phyloP scores from a whole-genome alignment of 2,797 vertebrate genomes.

The Scolopax rusticola region DNA sequence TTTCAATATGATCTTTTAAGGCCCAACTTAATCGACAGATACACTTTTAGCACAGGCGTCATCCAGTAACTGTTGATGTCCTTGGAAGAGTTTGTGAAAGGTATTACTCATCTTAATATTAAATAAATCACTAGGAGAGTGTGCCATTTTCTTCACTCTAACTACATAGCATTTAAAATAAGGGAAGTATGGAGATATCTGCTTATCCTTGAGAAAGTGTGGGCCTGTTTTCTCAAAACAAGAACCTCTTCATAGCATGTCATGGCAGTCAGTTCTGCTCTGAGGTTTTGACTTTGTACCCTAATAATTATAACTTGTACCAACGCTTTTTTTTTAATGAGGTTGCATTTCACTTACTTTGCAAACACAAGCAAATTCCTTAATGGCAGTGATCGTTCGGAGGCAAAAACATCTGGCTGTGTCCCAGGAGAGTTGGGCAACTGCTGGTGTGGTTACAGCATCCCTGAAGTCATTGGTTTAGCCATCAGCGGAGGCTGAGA shows the following conservation, averaged over 20 bases:
- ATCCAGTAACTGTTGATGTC: not conserved
- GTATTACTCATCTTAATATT: not conserved
- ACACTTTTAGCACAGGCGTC: not conserved
- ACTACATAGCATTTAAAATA: not conserved
- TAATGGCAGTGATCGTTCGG: constrained; percentile 10
- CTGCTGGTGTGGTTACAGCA: not conserved
- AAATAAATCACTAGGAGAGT: not conserved
- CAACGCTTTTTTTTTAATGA: not conserved
- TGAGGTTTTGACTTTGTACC: not conserved
- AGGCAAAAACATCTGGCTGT: not conserved
- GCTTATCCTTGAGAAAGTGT: not conserved
- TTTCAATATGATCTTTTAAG: not conserved
- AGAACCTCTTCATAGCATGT: fast-evolving
- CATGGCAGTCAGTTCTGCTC: not conserved
- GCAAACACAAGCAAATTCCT: not conserved
- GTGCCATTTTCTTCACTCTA: not conserved
- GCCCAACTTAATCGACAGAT: not conserved
- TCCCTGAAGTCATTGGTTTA: not conserved
- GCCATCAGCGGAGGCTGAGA: not conserved
- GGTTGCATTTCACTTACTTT: not conserved
- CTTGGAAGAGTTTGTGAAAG: not conserved
- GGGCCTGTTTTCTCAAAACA: not conserved
- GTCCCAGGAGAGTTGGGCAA: not conserved
- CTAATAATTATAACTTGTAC: not conserved
- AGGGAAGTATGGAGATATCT: not conserved